A percentile compares a stretch with the other conserved stretches of the same genome.
These are phyloP conservation scores for Synanthedon tipuliformis DNA, from an alignment of 2,888 invertebrate species.

Conservation along the genomic window DNA sequence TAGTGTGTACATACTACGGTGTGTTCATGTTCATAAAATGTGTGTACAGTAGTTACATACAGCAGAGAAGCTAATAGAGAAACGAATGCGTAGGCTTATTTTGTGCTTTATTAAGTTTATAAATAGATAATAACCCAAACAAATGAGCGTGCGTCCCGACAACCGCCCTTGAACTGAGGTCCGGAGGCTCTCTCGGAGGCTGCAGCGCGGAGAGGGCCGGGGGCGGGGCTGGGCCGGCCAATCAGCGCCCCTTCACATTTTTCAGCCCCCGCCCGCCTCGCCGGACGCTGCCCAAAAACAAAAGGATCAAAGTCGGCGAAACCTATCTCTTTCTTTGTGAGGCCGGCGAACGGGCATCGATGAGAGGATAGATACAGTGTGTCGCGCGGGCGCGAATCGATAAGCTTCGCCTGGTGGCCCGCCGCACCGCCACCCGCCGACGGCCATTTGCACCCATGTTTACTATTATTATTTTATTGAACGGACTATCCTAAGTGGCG, in stretches of 20 bases:
- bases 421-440: constrained; percentile 26
- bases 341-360: constrained; percentile 65
- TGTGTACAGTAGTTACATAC: neutral
- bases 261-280: constrained; percentile 67
- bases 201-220: constrained; percentile 25
- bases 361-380: constrained; percentile 68
- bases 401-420: constrained; percentile 28
- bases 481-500: constrained; percentile 58
- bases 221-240: constrained; percentile 56
- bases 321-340: constrained; percentile 71
- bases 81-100: constrained; percentile 1
- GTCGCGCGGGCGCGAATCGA: constrained; percentile 69
- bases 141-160: constrained; percentile 43
- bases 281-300: constrained; percentile 72
- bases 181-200: constrained; percentile 20
- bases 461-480: constrained; percentile 71
- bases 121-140: constrained; percentile 36
- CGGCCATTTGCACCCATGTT: constrained; percentile 70
- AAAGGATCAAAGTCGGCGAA: constrained; percentile 71
- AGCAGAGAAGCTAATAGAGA: too few species aligned
- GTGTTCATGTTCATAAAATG: too few species aligned
- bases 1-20: too few species aligned
- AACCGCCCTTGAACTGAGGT: constrained; percentile 65
- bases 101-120: constrained; percentile 8
- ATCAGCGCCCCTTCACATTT: constrained; percentile 67